phyloP scores from a whole-genome alignment of 23 tunicate genomes.

The Styela clava region DNA sequence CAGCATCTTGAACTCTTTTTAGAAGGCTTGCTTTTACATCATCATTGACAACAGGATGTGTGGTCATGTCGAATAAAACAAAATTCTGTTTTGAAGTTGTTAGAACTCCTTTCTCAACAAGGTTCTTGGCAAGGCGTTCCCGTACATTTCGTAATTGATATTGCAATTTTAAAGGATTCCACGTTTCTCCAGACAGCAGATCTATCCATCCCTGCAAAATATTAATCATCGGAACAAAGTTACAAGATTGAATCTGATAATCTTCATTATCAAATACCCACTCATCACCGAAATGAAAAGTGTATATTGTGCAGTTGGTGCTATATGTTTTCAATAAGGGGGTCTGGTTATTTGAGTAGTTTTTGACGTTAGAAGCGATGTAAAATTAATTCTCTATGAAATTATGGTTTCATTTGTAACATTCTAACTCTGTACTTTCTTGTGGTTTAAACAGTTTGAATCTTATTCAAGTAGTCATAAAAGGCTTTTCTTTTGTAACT shows the following conservation, averaged over 20 bases:
- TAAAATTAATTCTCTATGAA: no score
- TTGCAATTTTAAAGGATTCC: constrained; percentile 97
- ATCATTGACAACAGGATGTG: constrained; percentile 91
- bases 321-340: neutral
- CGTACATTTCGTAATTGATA: constrained; percentile 96
- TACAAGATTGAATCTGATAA: neutral
- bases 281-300: neutral
- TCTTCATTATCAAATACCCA: neutral
- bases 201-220: constrained; percentile 90
- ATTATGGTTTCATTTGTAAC: no score
- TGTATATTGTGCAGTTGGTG: no score
- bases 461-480: no score
- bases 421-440: no score
- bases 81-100: constrained; percentile 98
- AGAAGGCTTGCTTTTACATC: constrained; percentile 63
- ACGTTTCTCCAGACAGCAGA: constrained; percentile 96
- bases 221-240: neutral
- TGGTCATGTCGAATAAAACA: constrained; percentile 96
- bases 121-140: constrained; percentile 93
- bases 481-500: no score
- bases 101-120: constrained; percentile 96
- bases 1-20: constrained; percentile 97
- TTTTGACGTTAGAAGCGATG: no score
- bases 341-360: no score
- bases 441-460: no score